phyloP scores from a whole-genome alignment of 2,113 vertebrate genomes.

The Cavia aperea region DNA sequence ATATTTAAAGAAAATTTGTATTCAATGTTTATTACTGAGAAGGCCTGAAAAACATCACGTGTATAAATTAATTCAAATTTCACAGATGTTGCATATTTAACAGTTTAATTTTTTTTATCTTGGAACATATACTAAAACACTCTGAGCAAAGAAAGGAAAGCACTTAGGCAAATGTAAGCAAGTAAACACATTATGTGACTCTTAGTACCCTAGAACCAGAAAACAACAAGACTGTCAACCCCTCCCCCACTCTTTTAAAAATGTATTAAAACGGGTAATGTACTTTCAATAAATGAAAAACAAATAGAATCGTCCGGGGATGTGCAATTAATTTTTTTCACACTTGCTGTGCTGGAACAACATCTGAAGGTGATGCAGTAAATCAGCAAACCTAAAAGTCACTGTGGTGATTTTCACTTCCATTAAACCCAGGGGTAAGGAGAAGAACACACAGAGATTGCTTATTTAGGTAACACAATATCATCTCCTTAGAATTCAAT shows the following conservation, averaged over 20 bases:
- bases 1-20: constrained; percentile 40
- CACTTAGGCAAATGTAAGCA: constrained; percentile 30
- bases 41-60: constrained; percentile 44
- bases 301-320: background rate
- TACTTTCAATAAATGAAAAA: constrained; percentile 8
- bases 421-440: background rate
- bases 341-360: background rate
- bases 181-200: background rate
- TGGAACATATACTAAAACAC: background rate
- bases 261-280: constrained; percentile 13
- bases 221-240: background rate
- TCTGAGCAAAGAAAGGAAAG: background rate
- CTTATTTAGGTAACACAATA: background rate
- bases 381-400: background rate
- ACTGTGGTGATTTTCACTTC: background rate
- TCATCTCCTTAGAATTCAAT: background rate
- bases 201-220: constrained; percentile 7
- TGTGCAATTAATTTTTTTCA: background rate
- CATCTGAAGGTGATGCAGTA: background rate
- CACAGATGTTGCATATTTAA: constrained; percentile 6
- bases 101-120: constrained; percentile 31
- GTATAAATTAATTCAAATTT: constrained; percentile 54
- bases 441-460: background rate
- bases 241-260: background rate
- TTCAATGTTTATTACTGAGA: constrained; percentile 54